Conservation (phyloP, 2,113 vertebrate genomes). For the Lepus americanus region DNA sequence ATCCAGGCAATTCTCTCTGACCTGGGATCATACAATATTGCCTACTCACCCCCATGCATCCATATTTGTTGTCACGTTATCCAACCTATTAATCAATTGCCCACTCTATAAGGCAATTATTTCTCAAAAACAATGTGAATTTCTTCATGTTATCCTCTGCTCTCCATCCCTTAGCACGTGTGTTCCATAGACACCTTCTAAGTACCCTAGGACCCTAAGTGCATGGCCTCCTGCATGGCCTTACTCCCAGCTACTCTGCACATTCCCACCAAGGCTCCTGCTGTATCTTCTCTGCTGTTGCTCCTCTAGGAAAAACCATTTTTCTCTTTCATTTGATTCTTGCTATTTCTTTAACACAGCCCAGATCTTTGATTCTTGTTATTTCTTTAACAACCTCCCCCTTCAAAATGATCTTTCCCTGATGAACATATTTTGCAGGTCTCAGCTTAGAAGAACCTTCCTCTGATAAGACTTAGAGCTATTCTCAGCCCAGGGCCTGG, state of each 20-base stretch:
- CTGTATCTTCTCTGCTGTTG: not conserved
- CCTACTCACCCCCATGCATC: not conserved
- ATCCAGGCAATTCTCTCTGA: not conserved
- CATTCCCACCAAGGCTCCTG: not conserved
- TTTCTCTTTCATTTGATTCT: not conserved
- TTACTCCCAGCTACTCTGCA: not conserved
- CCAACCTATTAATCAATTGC: not conserved
- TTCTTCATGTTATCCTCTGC: not conserved
- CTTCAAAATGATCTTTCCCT: not conserved
- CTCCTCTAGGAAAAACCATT: not conserved
- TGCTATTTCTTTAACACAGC: too few relatives aligned
- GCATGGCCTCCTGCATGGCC: not conserved
- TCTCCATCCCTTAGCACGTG: not conserved
- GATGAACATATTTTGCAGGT: not conserved
- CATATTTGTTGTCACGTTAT: not conserved
- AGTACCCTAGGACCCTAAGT: not conserved
- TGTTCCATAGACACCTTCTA: not conserved
- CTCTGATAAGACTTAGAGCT: not conserved
- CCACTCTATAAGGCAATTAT: not conserved
- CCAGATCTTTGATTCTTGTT: not conserved
- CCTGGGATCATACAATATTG: not conserved
- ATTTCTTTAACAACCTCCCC: not conserved
- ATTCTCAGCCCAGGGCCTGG: not conserved
- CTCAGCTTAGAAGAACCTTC: not conserved
- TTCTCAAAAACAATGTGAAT: not conserved